These are phyloP conservation scores for Pangasius djambal DNA, from an alignment of 2,797 vertebrate species.

Conservation along the genomic window DNA sequence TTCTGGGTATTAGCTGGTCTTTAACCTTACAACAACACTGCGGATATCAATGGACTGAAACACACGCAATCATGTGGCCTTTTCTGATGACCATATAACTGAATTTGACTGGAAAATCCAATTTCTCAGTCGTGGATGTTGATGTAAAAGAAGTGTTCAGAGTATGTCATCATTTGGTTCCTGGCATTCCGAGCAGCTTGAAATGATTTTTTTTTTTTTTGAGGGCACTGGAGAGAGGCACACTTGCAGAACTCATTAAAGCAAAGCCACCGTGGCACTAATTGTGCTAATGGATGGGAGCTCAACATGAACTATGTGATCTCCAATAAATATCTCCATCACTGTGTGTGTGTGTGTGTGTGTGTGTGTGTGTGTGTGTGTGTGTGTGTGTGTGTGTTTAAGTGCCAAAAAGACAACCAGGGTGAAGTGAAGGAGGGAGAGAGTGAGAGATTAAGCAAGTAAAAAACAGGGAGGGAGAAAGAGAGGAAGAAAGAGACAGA, in stretches of 20 bases:
- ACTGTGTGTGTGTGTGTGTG: conserved; percentile 1
- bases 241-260: conserved; percentile 39
- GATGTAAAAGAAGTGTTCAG: conserved; percentile 56
- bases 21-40: conserved; percentile 44
- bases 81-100: conserved; percentile 15
- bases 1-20: conserved; percentile 56
- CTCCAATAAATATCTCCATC: conserved; percentile 48
- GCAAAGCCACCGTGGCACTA: conserved; percentile 35
- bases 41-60: conserved; percentile 53
- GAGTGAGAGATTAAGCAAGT: background rate
- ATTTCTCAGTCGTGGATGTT: background rate
- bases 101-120: conserved; percentile 14
- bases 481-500: background rate
- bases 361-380: background rate
- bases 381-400: background rate
- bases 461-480: background rate
- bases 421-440: background rate
- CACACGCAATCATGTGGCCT: conserved; percentile 46
- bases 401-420: conserved; percentile 11
- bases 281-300: conserved; percentile 52
- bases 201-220: background rate
- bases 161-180: background rate
- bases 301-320: conserved; percentile 54
- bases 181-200: conserved; percentile 26
- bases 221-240: conserved; percentile 52